These are phyloP conservation scores for Nematostella vectensis DNA, from an alignment of 92 coral and sea anemone genomes.

Conservation along the genomic window DNA sequence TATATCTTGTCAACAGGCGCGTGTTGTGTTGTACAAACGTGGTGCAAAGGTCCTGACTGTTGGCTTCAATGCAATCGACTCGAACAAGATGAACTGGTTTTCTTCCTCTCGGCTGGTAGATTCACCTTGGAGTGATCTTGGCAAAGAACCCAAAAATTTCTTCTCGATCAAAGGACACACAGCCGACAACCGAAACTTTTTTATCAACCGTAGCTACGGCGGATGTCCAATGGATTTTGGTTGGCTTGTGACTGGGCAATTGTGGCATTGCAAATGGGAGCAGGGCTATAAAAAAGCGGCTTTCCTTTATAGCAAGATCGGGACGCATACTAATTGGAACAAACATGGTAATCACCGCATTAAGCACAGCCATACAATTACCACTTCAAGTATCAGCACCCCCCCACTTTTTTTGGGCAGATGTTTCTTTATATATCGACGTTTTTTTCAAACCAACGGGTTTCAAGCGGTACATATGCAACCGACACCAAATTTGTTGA, in stretches of 20 bases:
- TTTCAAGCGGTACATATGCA: no score
- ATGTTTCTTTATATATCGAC: no score
- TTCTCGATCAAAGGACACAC: conserved; percentile 8
- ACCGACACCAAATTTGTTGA: no score
- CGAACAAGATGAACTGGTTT: conserved; percentile 14
- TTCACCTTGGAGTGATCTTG: conserved; percentile 14
- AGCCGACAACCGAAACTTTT: neutral
- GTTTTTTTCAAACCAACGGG: no score
- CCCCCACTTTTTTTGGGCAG: no score
- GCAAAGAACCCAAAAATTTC: conserved; percentile 3
- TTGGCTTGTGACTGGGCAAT: conserved; percentile 1
- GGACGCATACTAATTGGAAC: neutral
- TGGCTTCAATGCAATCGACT: neutral
- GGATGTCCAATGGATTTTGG: conserved; percentile 9
- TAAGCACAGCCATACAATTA: no score
- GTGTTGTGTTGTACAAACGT: conserved; percentile 7
- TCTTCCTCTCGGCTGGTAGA: neutral
- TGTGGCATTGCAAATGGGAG: neutral
- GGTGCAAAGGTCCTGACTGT: conserved; percentile 1
- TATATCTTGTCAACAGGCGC: conserved; percentile 2
- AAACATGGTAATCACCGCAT: neutral
- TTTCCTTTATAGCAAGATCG: conserved; percentile 2
- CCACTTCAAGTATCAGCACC: no score
- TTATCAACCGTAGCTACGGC: conserved; percentile 5
- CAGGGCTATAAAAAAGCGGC: neutral